phyloP scores from a whole-genome alignment of 2,888 invertebrate species.

The Cylindroiulus punctatus region DNA sequence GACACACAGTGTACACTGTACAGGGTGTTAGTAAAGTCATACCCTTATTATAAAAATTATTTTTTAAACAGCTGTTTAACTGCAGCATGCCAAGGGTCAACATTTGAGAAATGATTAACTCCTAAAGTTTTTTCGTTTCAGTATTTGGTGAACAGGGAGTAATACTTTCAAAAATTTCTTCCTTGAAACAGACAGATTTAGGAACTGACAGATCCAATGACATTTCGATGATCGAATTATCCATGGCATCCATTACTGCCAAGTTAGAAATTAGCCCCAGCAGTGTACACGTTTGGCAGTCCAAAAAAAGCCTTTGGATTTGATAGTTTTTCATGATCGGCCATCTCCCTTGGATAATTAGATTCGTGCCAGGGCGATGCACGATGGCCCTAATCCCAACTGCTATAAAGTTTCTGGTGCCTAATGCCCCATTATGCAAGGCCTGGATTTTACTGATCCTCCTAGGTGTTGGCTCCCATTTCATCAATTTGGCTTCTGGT shows the following conservation, averaged over 20 bases:
- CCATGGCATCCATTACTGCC: not conserved
- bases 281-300: not conserved
- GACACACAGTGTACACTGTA: no score
- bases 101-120: no score
- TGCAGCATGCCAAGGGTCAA: no score
- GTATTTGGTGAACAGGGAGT: no score
- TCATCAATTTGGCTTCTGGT: constrained; percentile 31
- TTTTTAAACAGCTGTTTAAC: no score
- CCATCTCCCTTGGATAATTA: not conserved
- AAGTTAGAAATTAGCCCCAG: not conserved
- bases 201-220: no score
- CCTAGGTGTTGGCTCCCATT: not conserved
- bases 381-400: not conserved
- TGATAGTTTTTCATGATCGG: not conserved
- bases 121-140: no score
- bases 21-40: no score
- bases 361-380: not conserved
- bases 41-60: no score
- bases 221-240: no score
- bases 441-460: not conserved
- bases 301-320: not conserved
- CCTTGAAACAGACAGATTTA: no score
- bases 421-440: constrained; percentile 9
- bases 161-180: no score
- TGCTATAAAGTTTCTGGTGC: not conserved